Conservation (phyloP, 2,797 vertebrate genomes). For the Pelochelys cantorii region DNA sequence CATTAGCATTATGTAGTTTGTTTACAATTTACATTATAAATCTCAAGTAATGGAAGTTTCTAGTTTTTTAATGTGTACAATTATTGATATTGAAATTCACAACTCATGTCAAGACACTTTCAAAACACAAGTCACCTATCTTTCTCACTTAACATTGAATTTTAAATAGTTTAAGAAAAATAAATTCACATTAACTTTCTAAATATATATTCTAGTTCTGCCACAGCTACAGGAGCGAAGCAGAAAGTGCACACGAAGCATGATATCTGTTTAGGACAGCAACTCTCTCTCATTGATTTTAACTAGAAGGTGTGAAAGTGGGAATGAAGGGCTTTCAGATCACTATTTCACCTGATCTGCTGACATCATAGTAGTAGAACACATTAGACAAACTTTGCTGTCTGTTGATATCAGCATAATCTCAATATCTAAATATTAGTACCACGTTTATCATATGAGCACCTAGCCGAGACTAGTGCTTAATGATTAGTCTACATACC, state of each 20-base stretch:
- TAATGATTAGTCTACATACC: not conserved
- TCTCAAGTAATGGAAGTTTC: not conserved
- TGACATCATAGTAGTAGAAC: not conserved
- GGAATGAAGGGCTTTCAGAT: not conserved
- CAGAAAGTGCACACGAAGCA: not conserved
- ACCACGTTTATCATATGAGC: not conserved
- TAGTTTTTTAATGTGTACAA: not conserved
- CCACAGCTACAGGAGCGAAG: fast-evolving
- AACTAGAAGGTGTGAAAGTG: not conserved
- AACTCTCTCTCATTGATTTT: fast-evolving
- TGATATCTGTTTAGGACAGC: not conserved
- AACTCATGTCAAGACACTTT: not conserved
- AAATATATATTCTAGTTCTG: not conserved
- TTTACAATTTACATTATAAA: not conserved
- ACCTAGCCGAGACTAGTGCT: fast-evolving
- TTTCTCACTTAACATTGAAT: not conserved
- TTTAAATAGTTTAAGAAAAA: not conserved
- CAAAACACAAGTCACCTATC: not conserved
- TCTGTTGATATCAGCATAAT: not conserved
- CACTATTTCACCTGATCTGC: not conserved
- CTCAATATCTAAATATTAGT: not conserved
- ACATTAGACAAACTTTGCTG: not conserved
- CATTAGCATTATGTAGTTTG: not conserved
- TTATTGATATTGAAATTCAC: not conserved
- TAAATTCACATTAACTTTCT: not conserved